phyloP scores from a whole-genome alignment of 2,113 vertebrate genomes.

The Calyptomena viridis region DNA sequence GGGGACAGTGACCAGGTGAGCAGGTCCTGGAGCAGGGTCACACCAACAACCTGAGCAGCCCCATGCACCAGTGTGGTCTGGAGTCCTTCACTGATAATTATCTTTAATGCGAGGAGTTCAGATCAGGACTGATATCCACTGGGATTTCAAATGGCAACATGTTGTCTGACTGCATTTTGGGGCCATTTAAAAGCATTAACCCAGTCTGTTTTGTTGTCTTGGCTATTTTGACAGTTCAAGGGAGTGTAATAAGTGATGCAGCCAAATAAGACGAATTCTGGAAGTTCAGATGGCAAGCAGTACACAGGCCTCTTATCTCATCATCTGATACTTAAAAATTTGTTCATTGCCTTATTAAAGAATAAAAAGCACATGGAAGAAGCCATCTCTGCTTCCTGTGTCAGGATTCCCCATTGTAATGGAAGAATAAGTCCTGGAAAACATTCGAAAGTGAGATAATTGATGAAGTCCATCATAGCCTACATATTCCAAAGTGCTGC shows the following conservation, averaged over 20 bases:
- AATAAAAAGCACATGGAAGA: neutral
- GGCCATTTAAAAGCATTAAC: neutral
- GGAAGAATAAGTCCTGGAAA: constrained; percentile 6
- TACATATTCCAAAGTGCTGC: neutral
- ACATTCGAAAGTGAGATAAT: neutral
- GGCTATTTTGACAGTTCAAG: neutral
- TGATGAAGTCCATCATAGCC: neutral
- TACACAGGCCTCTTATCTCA: constrained; percentile 29
- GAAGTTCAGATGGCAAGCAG: neutral
- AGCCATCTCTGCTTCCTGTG: constrained; percentile 40
- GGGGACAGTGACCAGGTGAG: neutral
- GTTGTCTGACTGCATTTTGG: neutral
- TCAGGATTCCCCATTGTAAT: constrained; percentile 35
- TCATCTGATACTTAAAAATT: constrained; percentile 11
- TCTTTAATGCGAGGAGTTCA: neutral
- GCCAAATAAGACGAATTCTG: constrained; percentile 3
- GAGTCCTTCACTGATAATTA: neutral
- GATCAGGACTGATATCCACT: neutral
- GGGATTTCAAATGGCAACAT: neutral
- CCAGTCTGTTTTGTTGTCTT: neutral
- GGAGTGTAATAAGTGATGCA: neutral
- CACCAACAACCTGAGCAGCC: neutral
- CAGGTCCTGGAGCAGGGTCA: neutral
- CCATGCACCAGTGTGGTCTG: accelerated
- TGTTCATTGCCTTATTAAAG: neutral